These are phyloP conservation scores for Chaetophractus vellerosus DNA, from an alignment of 2,797 vertebrate genomes.

Conservation along the genomic window DNA sequence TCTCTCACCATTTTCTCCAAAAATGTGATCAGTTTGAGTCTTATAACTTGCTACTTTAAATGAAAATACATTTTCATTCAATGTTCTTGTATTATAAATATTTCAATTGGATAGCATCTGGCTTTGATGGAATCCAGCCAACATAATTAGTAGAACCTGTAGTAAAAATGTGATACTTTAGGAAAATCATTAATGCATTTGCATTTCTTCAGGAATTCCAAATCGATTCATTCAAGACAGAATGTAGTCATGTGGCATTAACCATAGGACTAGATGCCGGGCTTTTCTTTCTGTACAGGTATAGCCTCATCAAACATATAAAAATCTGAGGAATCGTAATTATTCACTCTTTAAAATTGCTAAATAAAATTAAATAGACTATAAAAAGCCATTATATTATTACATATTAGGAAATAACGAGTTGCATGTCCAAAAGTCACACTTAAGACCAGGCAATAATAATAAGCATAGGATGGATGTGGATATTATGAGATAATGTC, in stretches of 20 bases:
- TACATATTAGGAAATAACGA: conserved; percentile 86
- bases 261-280: not conserved
- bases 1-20: conserved; percentile 79
- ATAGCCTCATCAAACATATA: not conserved
- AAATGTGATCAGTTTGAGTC: not conserved
- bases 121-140: conserved; percentile 57
- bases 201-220: conserved; percentile 43
- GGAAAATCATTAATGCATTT: conserved; percentile 36
- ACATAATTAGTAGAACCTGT: conserved; percentile 61
- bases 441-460: conserved; percentile 88
- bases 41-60: conserved; percentile 27
- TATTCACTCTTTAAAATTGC: conserved; percentile 84
- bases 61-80: conserved; percentile 40
- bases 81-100: conserved; percentile 49
- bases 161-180: conserved; percentile 55
- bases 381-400: conserved; percentile 81
- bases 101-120: conserved; percentile 68
- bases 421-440: conserved; percentile 88
- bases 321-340: conserved; percentile 67
- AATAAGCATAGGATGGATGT: conserved; percentile 80
- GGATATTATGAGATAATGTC: conserved; percentile 90
- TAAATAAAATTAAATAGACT: conserved; percentile 79
- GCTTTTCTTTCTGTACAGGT: conserved; percentile 42
- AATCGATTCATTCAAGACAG: conserved; percentile 21
- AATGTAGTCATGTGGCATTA: not conserved